Evolutionary conservation across 2,888 invertebrate genomes (phyloP).

Genomic region (Anthrax anthrax): DNA sequence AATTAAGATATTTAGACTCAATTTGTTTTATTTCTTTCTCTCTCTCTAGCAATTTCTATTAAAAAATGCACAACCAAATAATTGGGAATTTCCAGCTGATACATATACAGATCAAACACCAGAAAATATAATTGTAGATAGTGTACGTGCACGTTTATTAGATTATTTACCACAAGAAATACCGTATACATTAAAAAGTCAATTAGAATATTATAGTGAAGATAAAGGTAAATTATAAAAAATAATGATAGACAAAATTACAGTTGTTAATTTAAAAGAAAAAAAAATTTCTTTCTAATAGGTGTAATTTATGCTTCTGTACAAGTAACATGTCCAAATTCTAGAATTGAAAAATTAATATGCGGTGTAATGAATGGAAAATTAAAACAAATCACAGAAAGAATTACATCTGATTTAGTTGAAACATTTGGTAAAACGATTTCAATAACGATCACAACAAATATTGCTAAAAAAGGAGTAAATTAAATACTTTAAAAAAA

Average conservation of each 20-base stretch:
- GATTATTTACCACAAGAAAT: conserved; percentile 74
- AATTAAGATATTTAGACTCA: too few species aligned
- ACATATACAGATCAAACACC: conserved; percentile 61
- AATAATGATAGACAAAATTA: conserved; percentile 1
- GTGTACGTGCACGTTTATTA: conserved; percentile 69
- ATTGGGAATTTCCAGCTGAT: conserved; percentile 52
- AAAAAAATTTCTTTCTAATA: conserved; percentile 23
- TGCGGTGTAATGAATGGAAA: conserved; percentile 53
- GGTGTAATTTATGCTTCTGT: conserved; percentile 43
- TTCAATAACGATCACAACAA: conserved; percentile 30
- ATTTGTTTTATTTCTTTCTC: conserved; percentile 36
- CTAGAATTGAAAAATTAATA: conserved; percentile 47
- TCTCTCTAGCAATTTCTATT: conserved; percentile 35
- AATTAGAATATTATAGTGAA: conserved; percentile 51
- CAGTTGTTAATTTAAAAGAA: not conserved
- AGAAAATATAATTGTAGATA: conserved; percentile 51
- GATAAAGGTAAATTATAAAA: conserved; percentile 35
- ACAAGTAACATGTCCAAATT: conserved; percentile 45
- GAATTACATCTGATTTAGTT: conserved; percentile 46
- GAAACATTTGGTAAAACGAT: conserved; percentile 48
- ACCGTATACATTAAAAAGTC: conserved; percentile 58
- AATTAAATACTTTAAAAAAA: too few species aligned
- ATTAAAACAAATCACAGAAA: conserved; percentile 53
- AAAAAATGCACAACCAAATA: conserved; percentile 43
- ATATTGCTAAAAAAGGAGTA: conserved; percentile 12